A percentile compares a stretch with the other conserved stretches of the same genome.
phyloP scores from a whole-genome alignment of 2,113 vertebrate genomes.

The Perca flavescens region DNA sequence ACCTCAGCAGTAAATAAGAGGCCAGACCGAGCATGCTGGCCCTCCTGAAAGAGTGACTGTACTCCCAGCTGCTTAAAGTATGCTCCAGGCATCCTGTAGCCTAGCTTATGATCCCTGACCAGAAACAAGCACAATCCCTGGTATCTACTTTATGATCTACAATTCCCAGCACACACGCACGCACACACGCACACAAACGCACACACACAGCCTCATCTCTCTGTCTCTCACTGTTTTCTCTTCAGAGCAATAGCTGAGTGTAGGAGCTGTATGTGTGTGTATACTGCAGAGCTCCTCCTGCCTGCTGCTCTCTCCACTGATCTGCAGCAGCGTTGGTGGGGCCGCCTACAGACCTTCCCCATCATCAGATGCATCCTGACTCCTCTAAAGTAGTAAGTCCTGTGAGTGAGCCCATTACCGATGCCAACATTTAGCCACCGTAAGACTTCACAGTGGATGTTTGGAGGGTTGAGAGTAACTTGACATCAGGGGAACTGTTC shows the following conservation, averaged over 20 bases:
- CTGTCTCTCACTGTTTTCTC: constrained; percentile 34
- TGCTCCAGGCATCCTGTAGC: constrained; percentile 44
- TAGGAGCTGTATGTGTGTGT: constrained; percentile 40
- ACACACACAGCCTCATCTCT: constrained; percentile 6
- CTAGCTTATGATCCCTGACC: constrained; percentile 66
- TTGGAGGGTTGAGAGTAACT: constrained; percentile 69
- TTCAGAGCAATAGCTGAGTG: constrained; percentile 42
- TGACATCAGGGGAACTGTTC: constrained; percentile 66
- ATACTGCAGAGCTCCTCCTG: constrained; percentile 49
- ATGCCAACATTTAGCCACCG: constrained; percentile 75
- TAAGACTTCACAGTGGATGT: constrained; percentile 64
- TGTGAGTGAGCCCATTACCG: constrained; percentile 76
- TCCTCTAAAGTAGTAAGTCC: constrained; percentile 70
- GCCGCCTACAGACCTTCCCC: constrained; percentile 77
- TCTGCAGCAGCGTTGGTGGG: constrained; percentile 78
- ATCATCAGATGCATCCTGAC: constrained; percentile 79
- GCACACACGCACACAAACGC: constrained; percentile 24
- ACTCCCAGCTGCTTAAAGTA: constrained; percentile 47
- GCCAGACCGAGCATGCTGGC: constrained; percentile 25
- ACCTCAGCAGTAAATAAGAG: constrained; percentile 60
- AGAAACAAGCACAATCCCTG: constrained; percentile 49
- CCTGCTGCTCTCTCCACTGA: constrained; percentile 74
- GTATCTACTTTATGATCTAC: constrained; percentile 60
- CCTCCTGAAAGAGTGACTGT: constrained; percentile 28
- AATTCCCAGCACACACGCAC: constrained; percentile 21